These are phyloP conservation scores for Noctua janthe DNA, from an alignment of 2,888 invertebrate genomes.

Conservation along the genomic window DNA sequence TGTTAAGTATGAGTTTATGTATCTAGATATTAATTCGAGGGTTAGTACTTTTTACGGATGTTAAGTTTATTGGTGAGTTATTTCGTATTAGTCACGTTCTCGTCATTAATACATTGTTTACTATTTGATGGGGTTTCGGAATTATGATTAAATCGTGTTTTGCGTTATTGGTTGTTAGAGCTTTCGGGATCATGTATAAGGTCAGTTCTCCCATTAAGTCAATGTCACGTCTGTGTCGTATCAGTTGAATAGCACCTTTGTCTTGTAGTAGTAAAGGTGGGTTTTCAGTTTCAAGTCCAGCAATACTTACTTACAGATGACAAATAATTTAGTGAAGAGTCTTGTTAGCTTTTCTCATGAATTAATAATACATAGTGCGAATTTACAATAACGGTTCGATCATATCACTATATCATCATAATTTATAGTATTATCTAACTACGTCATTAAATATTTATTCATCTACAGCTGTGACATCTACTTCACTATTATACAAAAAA, in stretches of 20 bases:
- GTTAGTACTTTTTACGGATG: constrained; percentile 51
- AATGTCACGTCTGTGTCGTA: not conserved
- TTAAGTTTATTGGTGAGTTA: constrained; percentile 52
- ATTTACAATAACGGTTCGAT: not conserved
- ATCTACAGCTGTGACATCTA: not conserved
- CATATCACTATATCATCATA: not conserved
- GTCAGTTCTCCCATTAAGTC: not conserved
- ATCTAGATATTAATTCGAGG: constrained; percentile 60
- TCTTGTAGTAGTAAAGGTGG: not conserved
- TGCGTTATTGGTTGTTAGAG: constrained; percentile 14
- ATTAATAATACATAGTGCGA: not conserved
- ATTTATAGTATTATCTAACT: not conserved
- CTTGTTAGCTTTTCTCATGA: not conserved
- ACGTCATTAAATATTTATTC: not conserved
- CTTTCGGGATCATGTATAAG: not conserved
- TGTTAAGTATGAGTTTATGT: constrained; percentile 57
- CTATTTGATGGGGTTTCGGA: constrained; percentile 14
- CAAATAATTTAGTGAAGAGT: not conserved
- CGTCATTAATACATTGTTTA: constrained; percentile 35
- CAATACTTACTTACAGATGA: not conserved
- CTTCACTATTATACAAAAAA: not conserved
- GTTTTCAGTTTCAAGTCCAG: not conserved
- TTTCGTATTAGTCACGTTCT: constrained; percentile 47
- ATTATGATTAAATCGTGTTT: constrained; percentile 37
- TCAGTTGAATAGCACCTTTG: not conserved